phyloP scores from a whole-genome alignment of 2,888 invertebrate species.

The Lepidochrysops patricia region DNA sequence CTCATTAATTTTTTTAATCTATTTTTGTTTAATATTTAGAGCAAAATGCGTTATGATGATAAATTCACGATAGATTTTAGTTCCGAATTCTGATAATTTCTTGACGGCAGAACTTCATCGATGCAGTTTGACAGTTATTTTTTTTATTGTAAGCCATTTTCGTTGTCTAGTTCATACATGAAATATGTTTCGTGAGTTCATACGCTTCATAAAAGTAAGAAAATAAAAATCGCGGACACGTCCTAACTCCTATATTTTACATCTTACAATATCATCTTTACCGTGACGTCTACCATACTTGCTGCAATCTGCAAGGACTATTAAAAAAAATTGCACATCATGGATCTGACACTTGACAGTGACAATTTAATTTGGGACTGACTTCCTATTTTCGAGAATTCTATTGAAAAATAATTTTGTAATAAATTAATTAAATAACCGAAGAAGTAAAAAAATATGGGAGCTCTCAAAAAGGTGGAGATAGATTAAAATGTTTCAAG shows the following conservation, averaged over 20 bases:
- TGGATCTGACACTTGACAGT: background rate
- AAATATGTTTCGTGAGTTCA: too few relatives aligned
- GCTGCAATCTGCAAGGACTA: too few relatives aligned
- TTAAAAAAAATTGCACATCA: too few relatives aligned
- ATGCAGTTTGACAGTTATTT: background rate
- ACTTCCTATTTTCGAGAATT: background rate
- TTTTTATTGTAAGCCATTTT: too few relatives aligned
- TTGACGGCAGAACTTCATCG: background rate
- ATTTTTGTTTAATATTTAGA: background rate
- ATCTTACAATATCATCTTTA: too few relatives aligned
- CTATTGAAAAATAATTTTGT: background rate
- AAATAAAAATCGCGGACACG: too few relatives aligned
- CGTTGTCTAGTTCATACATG: too few relatives aligned
- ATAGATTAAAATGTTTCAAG: background rate
- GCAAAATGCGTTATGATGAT: background rate
- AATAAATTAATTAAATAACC: background rate
- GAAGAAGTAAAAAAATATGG: background rate
- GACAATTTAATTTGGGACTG: background rate
- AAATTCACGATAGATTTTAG: background rate
- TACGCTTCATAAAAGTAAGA: too few relatives aligned
- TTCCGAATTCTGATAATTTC: background rate
- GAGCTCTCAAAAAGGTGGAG: conserved; percentile 11
- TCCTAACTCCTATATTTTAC: too few relatives aligned
- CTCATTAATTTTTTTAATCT: background rate
- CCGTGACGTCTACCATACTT: too few relatives aligned